These are phyloP conservation scores for Cerceris rybyensis DNA, from an alignment of 2,888 invertebrate species.

Conservation along the genomic window DNA sequence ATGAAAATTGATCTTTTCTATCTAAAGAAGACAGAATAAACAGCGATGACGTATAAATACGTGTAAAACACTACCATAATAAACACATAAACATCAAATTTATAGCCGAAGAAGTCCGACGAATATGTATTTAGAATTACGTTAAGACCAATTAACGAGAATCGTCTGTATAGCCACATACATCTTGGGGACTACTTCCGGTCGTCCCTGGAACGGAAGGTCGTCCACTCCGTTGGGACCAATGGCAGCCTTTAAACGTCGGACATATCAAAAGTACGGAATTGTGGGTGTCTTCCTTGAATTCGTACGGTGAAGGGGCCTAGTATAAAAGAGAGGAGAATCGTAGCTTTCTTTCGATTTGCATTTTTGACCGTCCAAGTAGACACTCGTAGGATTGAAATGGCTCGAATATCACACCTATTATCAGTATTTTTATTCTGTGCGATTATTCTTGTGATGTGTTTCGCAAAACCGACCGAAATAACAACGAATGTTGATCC, in stretches of 20 bases:
- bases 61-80: too few relatives aligned
- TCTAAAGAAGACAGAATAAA: too few relatives aligned
- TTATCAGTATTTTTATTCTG: conserved; percentile 11
- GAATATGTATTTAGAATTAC: neutral
- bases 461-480: conserved; percentile 39
- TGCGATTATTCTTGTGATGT: conserved; percentile 5
- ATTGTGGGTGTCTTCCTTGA: conserved; percentile 24
- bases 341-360: conserved; percentile 29
- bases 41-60: too few relatives aligned
- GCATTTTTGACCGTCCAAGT: conserved; percentile 10
- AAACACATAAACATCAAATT: too few relatives aligned
- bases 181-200: conserved; percentile 60
- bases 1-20: too few relatives aligned
- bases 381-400: neutral
- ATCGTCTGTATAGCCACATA: neutral
- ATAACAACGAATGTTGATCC: neutral
- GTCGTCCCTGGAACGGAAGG: conserved; percentile 73
- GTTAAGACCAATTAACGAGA: conserved; percentile 28
- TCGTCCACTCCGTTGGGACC: conserved; percentile 59
- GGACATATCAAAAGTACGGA: conserved; percentile 12
- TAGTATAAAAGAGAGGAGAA: conserved; percentile 58
- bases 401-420: conserved; percentile 6
- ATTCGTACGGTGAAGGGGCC: conserved; percentile 53
- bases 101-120: too few relatives aligned
- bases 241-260: conserved; percentile 20